Evolutionary conservation across 2,113 vertebrate species (phyloP).

Genomic region (Tychaedon coryphoeus): DNA sequence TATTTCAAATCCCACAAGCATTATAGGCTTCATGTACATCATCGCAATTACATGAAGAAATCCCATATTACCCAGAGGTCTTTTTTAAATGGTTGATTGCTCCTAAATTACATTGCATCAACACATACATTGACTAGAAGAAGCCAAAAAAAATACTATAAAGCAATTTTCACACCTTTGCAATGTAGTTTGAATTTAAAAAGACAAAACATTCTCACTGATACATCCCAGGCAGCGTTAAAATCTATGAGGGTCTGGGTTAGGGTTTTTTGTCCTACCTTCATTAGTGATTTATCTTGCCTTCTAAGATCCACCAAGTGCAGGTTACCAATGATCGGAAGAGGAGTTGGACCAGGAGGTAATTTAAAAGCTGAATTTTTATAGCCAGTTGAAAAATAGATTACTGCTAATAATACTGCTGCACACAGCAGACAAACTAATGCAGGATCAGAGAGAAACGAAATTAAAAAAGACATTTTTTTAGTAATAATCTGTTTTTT

Average conservation of each 20-base stretch:
- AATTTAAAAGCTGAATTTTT: constrained; percentile 54
- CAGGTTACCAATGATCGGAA: constrained; percentile 74
- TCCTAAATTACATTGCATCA: neutral
- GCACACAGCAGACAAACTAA: constrained; percentile 17
- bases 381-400: constrained; percentile 37
- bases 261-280: constrained; percentile 53
- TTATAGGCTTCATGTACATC: neutral
- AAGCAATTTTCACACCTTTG: constrained; percentile 12
- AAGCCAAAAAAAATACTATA: neutral
- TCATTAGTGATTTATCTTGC: constrained; percentile 72
- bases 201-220: neutral
- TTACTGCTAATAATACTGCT: constrained; percentile 1
- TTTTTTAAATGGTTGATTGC: neutral
- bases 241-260: neutral
- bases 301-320: constrained; percentile 71
- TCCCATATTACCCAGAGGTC: constrained; percentile 6
- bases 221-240: neutral
- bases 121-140: neutral
- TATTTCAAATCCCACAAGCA: constrained; percentile 13
- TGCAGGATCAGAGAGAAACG: constrained; percentile 25
- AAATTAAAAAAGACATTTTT: constrained; percentile 56
- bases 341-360: constrained; percentile 71
- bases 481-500: neutral
- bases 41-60: constrained; percentile 9
- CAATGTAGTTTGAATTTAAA: neutral